These are phyloP conservation scores for Lytechinus pictus DNA, from an alignment of 35 echinoderm and acorn worm species.

Conservation along the genomic window DNA sequence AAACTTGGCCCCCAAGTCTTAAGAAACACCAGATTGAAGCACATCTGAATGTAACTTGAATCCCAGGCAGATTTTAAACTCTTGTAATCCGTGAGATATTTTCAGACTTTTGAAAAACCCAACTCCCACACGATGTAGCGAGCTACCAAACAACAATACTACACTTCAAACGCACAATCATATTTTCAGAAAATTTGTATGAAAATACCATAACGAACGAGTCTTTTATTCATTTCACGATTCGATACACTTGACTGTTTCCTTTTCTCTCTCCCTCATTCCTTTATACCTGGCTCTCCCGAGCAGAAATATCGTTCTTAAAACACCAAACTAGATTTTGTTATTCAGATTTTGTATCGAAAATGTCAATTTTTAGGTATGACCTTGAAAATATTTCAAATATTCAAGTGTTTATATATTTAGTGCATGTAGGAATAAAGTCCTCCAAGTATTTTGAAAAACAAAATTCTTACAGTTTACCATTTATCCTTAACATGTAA, in stretches of 20 bases:
- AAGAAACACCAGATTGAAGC: slow-evolving; percentile 28
- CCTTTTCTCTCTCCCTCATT: background rate
- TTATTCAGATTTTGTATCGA: background rate
- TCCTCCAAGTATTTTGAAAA: background rate
- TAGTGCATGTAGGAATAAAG: background rate
- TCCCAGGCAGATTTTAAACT: slow-evolving; percentile 16
- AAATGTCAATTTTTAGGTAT: slow-evolving; percentile 5
- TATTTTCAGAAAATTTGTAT: slow-evolving; percentile 39
- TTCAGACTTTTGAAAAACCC: background rate
- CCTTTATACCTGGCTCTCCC: background rate
- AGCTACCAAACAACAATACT: background rate
- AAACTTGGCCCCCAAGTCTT: slow-evolving; percentile 43
- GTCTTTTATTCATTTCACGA: slow-evolving; percentile 27
- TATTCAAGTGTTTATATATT: background rate
- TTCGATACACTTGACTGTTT: slow-evolving; percentile 48
- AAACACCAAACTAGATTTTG: background rate
- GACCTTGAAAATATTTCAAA: background rate
- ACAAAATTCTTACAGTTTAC: no score
- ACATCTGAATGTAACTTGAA: slow-evolving; percentile 40
- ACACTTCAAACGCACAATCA: slow-evolving; percentile 9
- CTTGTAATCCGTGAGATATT: slow-evolving; percentile 13
- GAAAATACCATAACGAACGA: slow-evolving; percentile 29
- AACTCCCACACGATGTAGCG: background rate
- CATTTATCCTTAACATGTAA: no score
- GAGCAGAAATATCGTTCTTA: background rate